phyloP scores from a whole-genome alignment of 2,797 vertebrate genomes.

The Chelon auratus region DNA sequence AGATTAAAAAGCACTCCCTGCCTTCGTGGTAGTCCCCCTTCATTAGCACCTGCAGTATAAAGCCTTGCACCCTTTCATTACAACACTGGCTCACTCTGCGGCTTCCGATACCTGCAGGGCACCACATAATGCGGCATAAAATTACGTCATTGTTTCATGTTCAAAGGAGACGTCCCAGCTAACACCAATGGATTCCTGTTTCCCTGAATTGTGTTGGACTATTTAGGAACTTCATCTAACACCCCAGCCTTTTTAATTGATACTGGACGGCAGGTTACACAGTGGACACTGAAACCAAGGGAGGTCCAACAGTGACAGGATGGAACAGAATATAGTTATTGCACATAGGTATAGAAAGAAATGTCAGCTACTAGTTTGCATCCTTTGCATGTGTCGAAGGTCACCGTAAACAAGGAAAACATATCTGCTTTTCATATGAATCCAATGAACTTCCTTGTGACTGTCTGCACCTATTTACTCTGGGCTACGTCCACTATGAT shows the following conservation, averaged over 20 bases:
- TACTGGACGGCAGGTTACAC: background rate
- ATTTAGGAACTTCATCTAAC: background rate
- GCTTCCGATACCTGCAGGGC: slow-evolving; percentile 40
- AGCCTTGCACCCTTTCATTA: slow-evolving; percentile 62
- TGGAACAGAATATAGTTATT: no score
- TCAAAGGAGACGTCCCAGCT: background rate
- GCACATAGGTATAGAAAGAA: background rate
- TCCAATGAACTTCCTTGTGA: background rate
- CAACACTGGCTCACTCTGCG: slow-evolving; percentile 37
- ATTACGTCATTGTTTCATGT: slow-evolving; percentile 4
- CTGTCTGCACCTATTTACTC: slow-evolving; percentile 20
- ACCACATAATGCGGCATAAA: background rate
- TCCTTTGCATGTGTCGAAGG: background rate
- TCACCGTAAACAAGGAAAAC: background rate
- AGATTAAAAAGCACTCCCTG: slow-evolving; percentile 55
- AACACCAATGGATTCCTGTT: slow-evolving; percentile 8
- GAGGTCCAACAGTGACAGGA: slow-evolving; percentile 9
- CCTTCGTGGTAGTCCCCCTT: slow-evolving; percentile 48
- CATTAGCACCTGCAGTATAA: slow-evolving; percentile 68
- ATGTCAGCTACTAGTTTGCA: background rate
- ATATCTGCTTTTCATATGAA: background rate
- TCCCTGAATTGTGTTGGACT: background rate
- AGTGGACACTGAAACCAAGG: background rate
- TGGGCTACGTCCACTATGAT: slow-evolving; percentile 2
- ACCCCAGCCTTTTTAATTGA: background rate